phyloP scores from a whole-genome alignment of 1,140 invertebrate genomes.

The Lucilia cuprina region DNA sequence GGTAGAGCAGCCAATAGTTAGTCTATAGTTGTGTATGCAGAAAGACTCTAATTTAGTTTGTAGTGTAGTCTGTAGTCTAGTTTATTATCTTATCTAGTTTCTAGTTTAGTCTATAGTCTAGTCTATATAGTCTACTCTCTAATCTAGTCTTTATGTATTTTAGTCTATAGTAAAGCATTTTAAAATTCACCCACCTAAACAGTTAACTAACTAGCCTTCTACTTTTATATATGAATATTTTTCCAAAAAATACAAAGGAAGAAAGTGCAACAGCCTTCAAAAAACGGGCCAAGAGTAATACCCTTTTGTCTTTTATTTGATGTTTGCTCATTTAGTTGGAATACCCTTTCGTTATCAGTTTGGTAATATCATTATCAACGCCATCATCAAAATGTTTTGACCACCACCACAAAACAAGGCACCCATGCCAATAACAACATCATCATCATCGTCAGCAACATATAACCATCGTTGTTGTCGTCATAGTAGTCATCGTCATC shows the following conservation, averaged over 20 bases:
- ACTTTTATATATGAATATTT: neutral
- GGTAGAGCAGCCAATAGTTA: too few species aligned
- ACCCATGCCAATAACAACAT: neutral
- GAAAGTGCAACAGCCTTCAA: neutral
- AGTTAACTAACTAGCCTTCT: neutral
- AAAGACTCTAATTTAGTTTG: too few species aligned
- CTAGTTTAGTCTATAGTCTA: too few species aligned
- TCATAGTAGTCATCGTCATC: neutral
- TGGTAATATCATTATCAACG: slow-evolving; percentile 24
- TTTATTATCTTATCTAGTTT: too few species aligned
- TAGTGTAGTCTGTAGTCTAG: too few species aligned
- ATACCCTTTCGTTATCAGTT: slow-evolving; percentile 21
- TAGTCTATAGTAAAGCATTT: neutral
- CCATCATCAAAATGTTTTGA: slow-evolving; percentile 34
- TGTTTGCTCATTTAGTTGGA: slow-evolving; percentile 4
- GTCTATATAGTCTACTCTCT: too few species aligned
- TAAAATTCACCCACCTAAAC: neutral
- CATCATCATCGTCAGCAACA: neutral
- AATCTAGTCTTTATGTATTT: too few species aligned
- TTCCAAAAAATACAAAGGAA: neutral
- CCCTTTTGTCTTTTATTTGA: neutral
- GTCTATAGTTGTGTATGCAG: too few species aligned
- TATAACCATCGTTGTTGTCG: neutral
- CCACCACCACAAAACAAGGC: neutral
- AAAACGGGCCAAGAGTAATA: neutral